Conservation (phyloP, 2,113 vertebrate species). For the Sturnira hondurensis region DNA sequence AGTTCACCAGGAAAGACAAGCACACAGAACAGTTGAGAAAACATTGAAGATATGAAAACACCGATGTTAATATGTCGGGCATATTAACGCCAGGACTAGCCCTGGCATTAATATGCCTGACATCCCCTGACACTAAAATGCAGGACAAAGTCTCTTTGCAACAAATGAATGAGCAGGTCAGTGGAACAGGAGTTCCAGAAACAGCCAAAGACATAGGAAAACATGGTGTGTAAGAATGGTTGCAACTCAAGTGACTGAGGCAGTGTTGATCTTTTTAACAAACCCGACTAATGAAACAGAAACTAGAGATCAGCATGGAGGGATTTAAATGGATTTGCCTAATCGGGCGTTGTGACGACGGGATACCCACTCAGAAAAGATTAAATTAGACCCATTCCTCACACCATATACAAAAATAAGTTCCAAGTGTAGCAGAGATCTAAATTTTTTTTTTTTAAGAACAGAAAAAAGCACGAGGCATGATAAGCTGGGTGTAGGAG, state of each 20-base stretch:
- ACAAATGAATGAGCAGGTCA: not conserved
- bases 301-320: not conserved
- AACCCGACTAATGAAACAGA: not conserved
- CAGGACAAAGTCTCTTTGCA: not conserved
- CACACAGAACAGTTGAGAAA: not conserved
- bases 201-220: not conserved
- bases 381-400: not conserved
- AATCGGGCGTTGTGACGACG: not conserved
- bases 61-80: too few species aligned
- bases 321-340: not conserved
- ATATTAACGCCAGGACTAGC: too few species aligned
- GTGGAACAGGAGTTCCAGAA: not conserved
- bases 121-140: not conserved
- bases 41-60: too few species aligned
- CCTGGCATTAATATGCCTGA: not conserved
- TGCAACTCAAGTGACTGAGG: not conserved
- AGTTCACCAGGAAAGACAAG: not conserved
- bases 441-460: not conserved
- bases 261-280: not conserved
- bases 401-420: not conserved
- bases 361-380: not conserved
- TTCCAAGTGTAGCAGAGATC: not conserved
- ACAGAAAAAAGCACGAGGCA: not conserved
- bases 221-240: not conserved
- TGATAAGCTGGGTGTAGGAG: not conserved